A percentile compares a stretch with the other conserved stretches of the same genome.
Conservation (phyloP, 2,888 invertebrate species). For the Choreutis nemorana region DNA sequence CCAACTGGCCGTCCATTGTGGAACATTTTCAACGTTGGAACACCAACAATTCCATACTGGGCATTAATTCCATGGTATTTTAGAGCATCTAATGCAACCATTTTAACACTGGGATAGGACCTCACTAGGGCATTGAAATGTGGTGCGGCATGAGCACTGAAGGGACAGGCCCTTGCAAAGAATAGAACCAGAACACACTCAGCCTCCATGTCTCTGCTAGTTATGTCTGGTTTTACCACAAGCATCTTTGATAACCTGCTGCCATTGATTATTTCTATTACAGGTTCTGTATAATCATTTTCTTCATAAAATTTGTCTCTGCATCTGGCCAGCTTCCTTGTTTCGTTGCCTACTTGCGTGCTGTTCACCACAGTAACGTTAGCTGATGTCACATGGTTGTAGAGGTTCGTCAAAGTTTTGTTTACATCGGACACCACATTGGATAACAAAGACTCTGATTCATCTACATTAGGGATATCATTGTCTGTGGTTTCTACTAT, state of each 20-base stretch:
- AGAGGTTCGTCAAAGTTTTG: conserved; percentile 48
- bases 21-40: conserved; percentile 88
- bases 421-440: conserved; percentile 55
- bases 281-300: conserved; percentile 35
- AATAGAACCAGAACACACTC: conserved; percentile 84
- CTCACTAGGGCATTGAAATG: conserved; percentile 90
- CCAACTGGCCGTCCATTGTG: conserved; percentile 88
- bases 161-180: conserved; percentile 89
- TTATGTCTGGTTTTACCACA: conserved; percentile 70
- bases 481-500: conserved; percentile 23
- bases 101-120: conserved; percentile 84
- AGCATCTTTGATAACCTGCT: conserved; percentile 73
- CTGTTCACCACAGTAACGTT: conserved; percentile 45
- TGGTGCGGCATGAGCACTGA: conserved; percentile 89
- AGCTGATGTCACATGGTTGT: conserved; percentile 50
- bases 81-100: conserved; percentile 90
- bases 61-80: conserved; percentile 86
- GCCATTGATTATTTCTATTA: conserved; percentile 75
- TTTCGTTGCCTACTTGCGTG: conserved; percentile 41
- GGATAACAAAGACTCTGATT: conserved; percentile 50
- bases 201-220: conserved; percentile 69
- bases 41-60: conserved; percentile 89
- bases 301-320: conserved; percentile 41
- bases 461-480: conserved; percentile 49
- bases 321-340: conserved; percentile 49